Base-by-base conservation (phyloP, 2,888 invertebrate genomes). In the Spisula subtruncata region DNA sequence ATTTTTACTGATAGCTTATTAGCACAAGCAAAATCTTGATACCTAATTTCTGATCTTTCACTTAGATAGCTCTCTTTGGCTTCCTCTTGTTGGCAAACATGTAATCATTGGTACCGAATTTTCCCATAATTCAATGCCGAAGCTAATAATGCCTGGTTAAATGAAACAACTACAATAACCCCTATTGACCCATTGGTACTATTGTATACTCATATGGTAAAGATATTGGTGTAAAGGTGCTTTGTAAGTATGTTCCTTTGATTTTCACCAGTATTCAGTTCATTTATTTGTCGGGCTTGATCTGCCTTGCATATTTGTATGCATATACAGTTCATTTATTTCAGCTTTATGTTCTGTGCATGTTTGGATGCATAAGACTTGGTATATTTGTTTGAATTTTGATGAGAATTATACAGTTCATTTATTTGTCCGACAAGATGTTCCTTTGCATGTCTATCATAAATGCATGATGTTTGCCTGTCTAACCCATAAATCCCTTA, bases 211-310 rank as follows among this genome's bases (percentile, higher is more conserved):
- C 18, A 18, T 75, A 32, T 75, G 16, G 1, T 75, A 10, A 12
- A 35, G 14, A 75, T 75, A 14, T 75, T 16, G 32, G 18, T 32
- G 12, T 5, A 75, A 16, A 41, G 41, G 4, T 8, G n/a, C n/a
- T n/a, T n/a, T n/a, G 4, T 41, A 4, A 75, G 75, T 29, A 75
- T 75, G 32, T 75, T 18, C 12, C 29, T 75, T 35, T 35, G n/a
- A n/a, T 75, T 54, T 6, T 18, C 10, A 41, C 25, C 25, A 20
- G 10, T 83, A 46, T 66, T 35, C 66, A 46, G 56, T 35, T 66
- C 66, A 83, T 83, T 83, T 66, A 66, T 83, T 82, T 83, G 83
- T 66, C n/a, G n/a, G n/a, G n/a, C n/a, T n/a, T n/a, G n/a, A 41
- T 41, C 2, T 41, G 2, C 41, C 41, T 41, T 41, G 2, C 4